Conservation (phyloP, 2,888 invertebrate genomes). For the Sylvicola cinctus region DNA sequence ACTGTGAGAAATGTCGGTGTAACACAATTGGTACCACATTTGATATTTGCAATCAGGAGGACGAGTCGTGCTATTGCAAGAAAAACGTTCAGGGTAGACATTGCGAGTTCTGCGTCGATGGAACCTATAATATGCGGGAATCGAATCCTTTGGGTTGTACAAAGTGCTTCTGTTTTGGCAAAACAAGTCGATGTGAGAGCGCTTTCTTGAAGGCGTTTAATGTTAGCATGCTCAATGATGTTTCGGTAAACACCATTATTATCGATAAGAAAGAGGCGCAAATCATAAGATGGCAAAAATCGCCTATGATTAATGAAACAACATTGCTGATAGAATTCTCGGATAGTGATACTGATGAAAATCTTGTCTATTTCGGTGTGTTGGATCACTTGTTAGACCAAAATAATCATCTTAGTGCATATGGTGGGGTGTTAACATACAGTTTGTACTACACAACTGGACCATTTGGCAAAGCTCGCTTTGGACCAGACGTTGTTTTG, state of each 20-base stretch:
- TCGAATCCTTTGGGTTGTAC: slow-evolving; percentile 81
- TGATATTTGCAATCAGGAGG: slow-evolving; percentile 69
- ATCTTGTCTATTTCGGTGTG: slow-evolving; percentile 21
- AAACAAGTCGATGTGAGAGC: slow-evolving; percentile 65
- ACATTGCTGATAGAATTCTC: slow-evolving; percentile 18
- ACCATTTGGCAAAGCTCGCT: slow-evolving; percentile 36
- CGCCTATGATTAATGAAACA: slow-evolving; percentile 18
- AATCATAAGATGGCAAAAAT: slow-evolving; percentile 14
- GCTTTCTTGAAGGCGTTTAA: slow-evolving; percentile 36
- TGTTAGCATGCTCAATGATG: slow-evolving; percentile 19
- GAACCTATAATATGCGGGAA: slow-evolving; percentile 74
- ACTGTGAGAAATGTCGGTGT: slow-evolving; percentile 70
- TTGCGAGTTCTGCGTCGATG: slow-evolving; percentile 72
- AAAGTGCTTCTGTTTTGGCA: slow-evolving; percentile 93
- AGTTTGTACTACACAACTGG: slow-evolving; percentile 47
- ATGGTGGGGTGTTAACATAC: slow-evolving; percentile 71
- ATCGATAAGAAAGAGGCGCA: slow-evolving; percentile 7
- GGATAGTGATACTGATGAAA: slow-evolving; percentile 14
- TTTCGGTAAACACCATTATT: slow-evolving; percentile 14
- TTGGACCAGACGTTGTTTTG: slow-evolving; percentile 65
- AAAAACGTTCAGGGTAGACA: slow-evolving; percentile 45
- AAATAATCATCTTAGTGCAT: slow-evolving; percentile 63
- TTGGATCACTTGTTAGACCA: slow-evolving; percentile 21
- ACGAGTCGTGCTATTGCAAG: slow-evolving; percentile 55
- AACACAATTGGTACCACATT: slow-evolving; percentile 60